Evolutionary conservation across 1,140 invertebrate genomes (phyloP).

Genomic region (Cotesia typhae): DNA sequence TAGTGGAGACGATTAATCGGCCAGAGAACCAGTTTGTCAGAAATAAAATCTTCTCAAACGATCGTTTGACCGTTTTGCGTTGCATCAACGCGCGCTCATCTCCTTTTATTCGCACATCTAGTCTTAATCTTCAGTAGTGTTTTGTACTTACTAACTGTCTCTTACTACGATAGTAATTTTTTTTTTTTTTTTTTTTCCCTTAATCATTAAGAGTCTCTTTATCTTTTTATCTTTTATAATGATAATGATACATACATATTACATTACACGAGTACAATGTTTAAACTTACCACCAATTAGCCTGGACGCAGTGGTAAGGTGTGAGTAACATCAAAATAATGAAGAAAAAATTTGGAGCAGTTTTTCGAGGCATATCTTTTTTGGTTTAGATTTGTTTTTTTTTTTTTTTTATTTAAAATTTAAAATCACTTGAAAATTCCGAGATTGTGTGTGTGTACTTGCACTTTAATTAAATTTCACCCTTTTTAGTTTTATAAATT

Average conservation of each 20-base stretch:
- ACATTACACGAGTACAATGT: slow-evolving; percentile 20
- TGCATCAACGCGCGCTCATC: slow-evolving; percentile 45
- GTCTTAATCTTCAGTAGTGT: slow-evolving; percentile 41
- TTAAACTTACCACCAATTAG: slow-evolving; percentile 63
- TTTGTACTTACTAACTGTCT: slow-evolving; percentile 25
- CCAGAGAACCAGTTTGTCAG: slow-evolving; percentile 62
- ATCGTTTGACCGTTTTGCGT: slow-evolving; percentile 50
- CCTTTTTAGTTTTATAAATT: neutral
- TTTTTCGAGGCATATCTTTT: slow-evolving; percentile 17
- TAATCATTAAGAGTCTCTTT: neutral
- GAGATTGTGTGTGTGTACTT: slow-evolving; percentile 35
- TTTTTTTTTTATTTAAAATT: slow-evolving; percentile 37
- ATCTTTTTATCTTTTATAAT: slow-evolving; percentile 26
- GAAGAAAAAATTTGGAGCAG: slow-evolving; percentile 42
- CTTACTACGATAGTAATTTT: slow-evolving; percentile 35
- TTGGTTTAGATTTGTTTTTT: slow-evolving; percentile 34
- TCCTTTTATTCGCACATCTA: slow-evolving; percentile 27
- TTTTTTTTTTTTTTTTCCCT: neutral
- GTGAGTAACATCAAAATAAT: slow-evolving; percentile 53
- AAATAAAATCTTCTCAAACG: slow-evolving; percentile 62
- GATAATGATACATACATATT: slow-evolving; percentile 41
- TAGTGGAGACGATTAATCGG: slow-evolving; percentile 60
- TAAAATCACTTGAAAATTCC: slow-evolving; percentile 34
- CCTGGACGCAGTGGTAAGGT: slow-evolving; percentile 55
- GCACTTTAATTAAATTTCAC: neutral